Conservation (phyloP, 2,797 vertebrate species). For the Falco naumanni region DNA sequence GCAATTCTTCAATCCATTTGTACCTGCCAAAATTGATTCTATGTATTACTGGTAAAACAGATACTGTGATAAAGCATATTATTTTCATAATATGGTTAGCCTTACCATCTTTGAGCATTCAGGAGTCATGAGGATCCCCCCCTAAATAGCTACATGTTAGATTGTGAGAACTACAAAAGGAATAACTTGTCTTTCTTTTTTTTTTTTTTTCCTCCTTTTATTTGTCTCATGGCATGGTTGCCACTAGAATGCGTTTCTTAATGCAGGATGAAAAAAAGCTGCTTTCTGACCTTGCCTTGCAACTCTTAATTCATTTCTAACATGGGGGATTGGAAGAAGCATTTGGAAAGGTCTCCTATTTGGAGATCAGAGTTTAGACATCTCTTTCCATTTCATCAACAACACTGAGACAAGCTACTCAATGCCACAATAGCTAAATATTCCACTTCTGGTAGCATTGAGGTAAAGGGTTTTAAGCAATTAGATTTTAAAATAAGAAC, state of each 20-base stretch:
- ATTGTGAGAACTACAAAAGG: background rate
- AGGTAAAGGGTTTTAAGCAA: background rate
- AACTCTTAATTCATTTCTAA: background rate
- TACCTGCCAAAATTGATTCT: background rate
- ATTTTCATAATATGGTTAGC: background rate
- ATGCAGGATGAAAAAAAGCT: background rate
- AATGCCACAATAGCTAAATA: background rate
- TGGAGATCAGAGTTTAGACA: background rate
- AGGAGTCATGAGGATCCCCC: background rate
- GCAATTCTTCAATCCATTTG: background rate
- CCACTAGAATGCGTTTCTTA: background rate
- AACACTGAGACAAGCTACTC: background rate
- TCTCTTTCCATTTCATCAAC: background rate
- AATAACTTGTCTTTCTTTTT: background rate
- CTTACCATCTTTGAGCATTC: background rate
- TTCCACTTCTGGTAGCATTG: background rate
- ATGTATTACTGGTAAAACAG: background rate
- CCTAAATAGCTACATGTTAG: background rate
- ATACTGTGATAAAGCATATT: background rate
- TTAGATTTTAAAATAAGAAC: background rate
- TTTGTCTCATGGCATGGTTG: background rate
- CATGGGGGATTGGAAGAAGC: background rate
- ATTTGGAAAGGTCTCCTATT: background rate
- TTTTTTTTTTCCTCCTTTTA: accelerated
- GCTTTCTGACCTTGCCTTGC: conserved; percentile 14